Evolutionary conservation across 2,797 vertebrate species (phyloP).

Genomic region (Setipinna tenuifilis): DNA sequence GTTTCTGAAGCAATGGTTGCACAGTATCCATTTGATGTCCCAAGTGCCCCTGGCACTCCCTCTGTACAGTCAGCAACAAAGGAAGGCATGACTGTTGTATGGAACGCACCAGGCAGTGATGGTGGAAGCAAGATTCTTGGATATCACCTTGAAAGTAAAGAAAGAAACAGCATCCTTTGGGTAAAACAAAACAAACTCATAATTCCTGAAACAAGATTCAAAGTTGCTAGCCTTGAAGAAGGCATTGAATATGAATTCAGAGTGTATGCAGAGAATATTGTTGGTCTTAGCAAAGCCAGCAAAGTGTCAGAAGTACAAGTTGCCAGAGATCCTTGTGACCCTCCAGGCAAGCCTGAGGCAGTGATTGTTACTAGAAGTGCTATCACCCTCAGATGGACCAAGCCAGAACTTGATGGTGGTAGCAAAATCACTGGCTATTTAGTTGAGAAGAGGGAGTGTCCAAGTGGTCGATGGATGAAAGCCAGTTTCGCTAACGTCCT

Average conservation of each 20-base stretch:
- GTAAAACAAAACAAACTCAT: slow-evolving; percentile 92
- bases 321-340: slow-evolving; percentile 94
- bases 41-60: slow-evolving; percentile 88
- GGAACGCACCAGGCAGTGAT: slow-evolving; percentile 92
- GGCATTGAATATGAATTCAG: slow-evolving; percentile 98
- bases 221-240: slow-evolving; percentile 90
- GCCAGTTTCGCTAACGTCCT: slow-evolving; percentile 95
- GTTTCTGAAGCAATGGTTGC: slow-evolving; percentile 87
- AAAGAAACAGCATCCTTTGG: slow-evolving; percentile 97
- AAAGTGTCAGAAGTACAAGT: slow-evolving; percentile 90
- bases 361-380: slow-evolving; percentile 92
- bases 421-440: slow-evolving; percentile 96
- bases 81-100: slow-evolving; percentile 93
- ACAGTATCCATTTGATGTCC: slow-evolving; percentile 94
- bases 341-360: slow-evolving; percentile 93
- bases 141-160: slow-evolving; percentile 96
- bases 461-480: slow-evolving; percentile 98
- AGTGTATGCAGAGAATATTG: slow-evolving; percentile 96
- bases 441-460: slow-evolving; percentile 92
- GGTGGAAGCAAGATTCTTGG: slow-evolving; percentile 94
- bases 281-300: slow-evolving; percentile 91
- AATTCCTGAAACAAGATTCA: slow-evolving; percentile 91
- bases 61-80: slow-evolving; percentile 83
- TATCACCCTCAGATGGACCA: slow-evolving; percentile 93
- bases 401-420: slow-evolving; percentile 91